Evolutionary conservation across 2,113 vertebrate genomes (phyloP).

Genomic region (Pseudopipra pipra): DNA sequence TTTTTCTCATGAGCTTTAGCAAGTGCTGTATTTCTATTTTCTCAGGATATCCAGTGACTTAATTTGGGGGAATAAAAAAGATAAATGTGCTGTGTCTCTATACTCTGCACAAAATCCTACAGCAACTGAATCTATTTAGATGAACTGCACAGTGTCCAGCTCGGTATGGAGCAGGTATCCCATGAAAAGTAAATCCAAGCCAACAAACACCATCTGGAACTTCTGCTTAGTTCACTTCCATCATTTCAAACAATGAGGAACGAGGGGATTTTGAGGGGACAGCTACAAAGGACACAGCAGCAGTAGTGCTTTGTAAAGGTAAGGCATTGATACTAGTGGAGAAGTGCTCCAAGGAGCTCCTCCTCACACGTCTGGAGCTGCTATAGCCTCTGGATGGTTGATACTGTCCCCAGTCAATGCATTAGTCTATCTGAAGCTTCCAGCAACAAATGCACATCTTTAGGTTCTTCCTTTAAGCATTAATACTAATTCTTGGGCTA

Average conservation of each 20-base stretch:
- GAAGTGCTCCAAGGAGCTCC: background rate
- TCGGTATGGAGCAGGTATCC: background rate
- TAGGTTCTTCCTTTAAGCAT: background rate
- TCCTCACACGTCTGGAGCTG: accelerated
- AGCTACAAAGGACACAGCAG: background rate
- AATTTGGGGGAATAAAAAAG: background rate
- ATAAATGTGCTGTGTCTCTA: background rate
- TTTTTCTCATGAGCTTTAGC: background rate
- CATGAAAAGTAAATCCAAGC: background rate
- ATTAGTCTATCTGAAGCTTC: background rate
- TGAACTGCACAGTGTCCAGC: background rate
- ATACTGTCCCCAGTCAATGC: accelerated
- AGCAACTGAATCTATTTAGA: background rate
- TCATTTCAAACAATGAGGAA: background rate
- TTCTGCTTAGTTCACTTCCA: background rate
- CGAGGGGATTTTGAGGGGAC: background rate
- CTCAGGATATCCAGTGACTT: background rate
- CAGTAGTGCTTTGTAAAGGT: background rate
- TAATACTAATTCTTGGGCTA: background rate
- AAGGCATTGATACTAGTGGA: background rate
- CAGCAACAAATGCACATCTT: background rate
- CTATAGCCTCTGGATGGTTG: background rate
- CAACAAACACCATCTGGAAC: background rate
- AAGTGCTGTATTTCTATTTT: background rate
- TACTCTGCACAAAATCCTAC: background rate